Evolutionary conservation across 2,888 invertebrate genomes (phyloP), one percentile per base, ranked within the genome.

Genomic region (Conops quadrifasciatus): DNA sequence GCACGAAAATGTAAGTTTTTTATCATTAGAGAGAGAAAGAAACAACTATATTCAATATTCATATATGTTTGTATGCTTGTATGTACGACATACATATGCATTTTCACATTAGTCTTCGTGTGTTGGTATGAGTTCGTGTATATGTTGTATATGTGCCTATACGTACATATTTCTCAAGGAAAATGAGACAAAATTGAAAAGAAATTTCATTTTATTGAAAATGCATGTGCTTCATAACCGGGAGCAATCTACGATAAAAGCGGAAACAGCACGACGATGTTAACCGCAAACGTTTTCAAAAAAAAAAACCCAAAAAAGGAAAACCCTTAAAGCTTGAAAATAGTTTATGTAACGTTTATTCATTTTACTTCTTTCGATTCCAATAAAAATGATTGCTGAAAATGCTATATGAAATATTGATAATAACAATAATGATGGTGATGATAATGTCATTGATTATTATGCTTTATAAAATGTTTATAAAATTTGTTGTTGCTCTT

Each of bases 1-100:
- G 90, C 98, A 99, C 88, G 98, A 99, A 89, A 99, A 99, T 88
- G 98, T 98, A 88, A 94, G 95, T 92, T 73, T 9, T 36, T 36
- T 68, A 47, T 60, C 47, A 49, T 65, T 28, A 13, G 24, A 21
- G 36, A 36, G 9, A 36, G 9, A 9, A 36, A 36, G 36, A 9
- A 36, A 36, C 9, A 4, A 9, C 4, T 36, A 56, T 56, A 16
- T 21, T 56, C 56, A n/a, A 64, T 64, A 64, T 45, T 45, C 24
- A 43, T 19, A 15, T 5, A n/a, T 36, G 26, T 64, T 53, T 16
- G 58, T 45, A 43, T 58, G n/a, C n/a, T n/a, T n/a, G n/a, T n/a
- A n/a, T n/a, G n/a, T n/a, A n/a, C n/a, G n/a, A n/a, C n/a, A 36
- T 36, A 36, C 9, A 36, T 36, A 9, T 36, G 36, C 9, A 9